Conservation (phyloP, 1,140 invertebrate genomes). For the Drosophila persimilis region DNA sequence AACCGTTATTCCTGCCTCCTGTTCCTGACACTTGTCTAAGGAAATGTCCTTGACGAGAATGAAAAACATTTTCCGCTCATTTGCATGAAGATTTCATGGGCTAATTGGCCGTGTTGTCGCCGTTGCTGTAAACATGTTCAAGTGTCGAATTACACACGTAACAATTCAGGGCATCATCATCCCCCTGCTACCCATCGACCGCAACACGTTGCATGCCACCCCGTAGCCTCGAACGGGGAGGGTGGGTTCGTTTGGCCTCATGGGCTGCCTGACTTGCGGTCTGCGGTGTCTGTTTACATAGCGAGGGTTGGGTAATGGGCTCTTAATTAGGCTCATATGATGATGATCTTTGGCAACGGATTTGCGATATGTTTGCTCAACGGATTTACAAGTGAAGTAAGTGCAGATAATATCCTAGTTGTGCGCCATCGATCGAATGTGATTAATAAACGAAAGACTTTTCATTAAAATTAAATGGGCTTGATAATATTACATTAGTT, state of each 20-base stretch:
- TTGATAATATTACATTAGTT: neutral
- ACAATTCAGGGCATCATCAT: slow-evolving; percentile 33
- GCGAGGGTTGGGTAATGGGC: slow-evolving; percentile 66
- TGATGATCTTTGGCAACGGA: slow-evolving; percentile 52
- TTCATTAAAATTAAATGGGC: no score
- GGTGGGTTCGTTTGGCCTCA: slow-evolving; percentile 22
- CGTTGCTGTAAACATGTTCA: slow-evolving; percentile 14
- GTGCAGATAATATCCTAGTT: neutral
- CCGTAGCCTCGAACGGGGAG: slow-evolving; percentile 2
- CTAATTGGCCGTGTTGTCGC: slow-evolving; percentile 65
- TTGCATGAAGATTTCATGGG: slow-evolving; percentile 53
- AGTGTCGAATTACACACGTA: slow-evolving; percentile 70
- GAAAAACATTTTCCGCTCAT: slow-evolving; percentile 45
- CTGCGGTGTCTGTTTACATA: slow-evolving; percentile 67
- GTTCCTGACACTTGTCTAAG: slow-evolving; percentile 61
- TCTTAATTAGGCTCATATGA: slow-evolving; percentile 79
- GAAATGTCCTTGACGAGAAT: slow-evolving; percentile 44
- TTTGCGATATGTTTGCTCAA: slow-evolving; percentile 39
- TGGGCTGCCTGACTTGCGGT: slow-evolving; percentile 62
- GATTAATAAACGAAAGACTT: neutral
- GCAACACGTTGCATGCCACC: slow-evolving; percentile 38
- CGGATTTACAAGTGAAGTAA: no score
- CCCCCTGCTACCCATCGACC: neutral
- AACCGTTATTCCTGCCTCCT: slow-evolving; percentile 12
- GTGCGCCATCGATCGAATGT: neutral